Evolutionary conservation across 2,113 vertebrate genomes (phyloP).

Genomic region (Solenodon paradoxus): DNA sequence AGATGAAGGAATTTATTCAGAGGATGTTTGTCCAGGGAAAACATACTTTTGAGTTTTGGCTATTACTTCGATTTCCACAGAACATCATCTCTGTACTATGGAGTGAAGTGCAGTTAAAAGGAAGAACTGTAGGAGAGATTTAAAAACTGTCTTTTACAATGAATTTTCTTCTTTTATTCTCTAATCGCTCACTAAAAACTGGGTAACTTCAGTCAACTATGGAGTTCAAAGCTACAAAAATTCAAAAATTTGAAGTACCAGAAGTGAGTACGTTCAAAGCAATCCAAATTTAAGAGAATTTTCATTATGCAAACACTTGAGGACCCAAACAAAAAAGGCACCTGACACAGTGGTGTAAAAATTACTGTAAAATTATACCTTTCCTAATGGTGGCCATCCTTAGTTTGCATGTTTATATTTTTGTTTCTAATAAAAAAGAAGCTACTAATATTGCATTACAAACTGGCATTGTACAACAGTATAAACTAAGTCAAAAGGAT

Average conservation of each 20-base stretch:
- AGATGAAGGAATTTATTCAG: neutral
- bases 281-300: neutral
- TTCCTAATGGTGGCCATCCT: neutral
- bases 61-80: neutral
- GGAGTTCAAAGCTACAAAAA: neutral
- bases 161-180: neutral
- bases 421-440: slow-evolving; percentile 14
- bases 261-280: neutral
- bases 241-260: neutral
- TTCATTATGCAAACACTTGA: neutral
- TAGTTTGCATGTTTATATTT: neutral
- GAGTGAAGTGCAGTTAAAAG: neutral
- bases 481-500: neutral
- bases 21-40: neutral
- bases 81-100: neutral
- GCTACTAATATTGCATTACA: slow-evolving; percentile 1
- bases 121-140: neutral
- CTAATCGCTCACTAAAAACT: neutral
- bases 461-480: neutral
- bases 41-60: neutral
- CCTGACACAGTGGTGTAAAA: too few species aligned
- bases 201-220: neutral
- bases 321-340: neutral
- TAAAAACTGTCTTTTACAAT: neutral
- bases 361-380: neutral